A percentile compares a stretch with the other conserved stretches of the same genome.
Conservation (phyloP, 2,797 vertebrate species). For the Avahi laniger region DNA sequence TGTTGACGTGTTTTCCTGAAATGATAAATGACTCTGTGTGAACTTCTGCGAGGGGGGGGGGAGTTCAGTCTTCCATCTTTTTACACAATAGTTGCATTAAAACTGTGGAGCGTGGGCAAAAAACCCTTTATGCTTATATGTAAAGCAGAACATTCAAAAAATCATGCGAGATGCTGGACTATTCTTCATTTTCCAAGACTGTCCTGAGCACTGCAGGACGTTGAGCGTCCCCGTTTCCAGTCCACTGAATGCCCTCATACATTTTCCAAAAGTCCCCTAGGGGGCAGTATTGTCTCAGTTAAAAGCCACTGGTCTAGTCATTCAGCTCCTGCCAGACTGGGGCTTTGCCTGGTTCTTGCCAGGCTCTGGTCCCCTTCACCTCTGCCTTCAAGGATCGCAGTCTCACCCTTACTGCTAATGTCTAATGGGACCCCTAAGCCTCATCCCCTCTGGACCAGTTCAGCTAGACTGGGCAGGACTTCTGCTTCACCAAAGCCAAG, state of each 20-base stretch:
- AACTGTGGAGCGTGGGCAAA: not conserved
- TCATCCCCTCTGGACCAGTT: not conserved
- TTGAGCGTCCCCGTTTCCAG: not conserved
- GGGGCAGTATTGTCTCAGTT: constrained; percentile 67
- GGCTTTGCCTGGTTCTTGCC: not conserved
- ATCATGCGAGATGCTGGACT: not conserved
- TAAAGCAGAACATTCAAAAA: constrained; percentile 51
- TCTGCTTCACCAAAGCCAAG: not conserved
- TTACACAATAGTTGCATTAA: not conserved
- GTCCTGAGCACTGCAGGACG: not conserved
- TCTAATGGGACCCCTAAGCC: not conserved
- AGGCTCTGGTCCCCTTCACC: not conserved
- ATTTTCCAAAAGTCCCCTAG: constrained; percentile 56
- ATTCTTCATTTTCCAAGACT: constrained; percentile 36
- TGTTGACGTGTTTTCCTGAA: not conserved
- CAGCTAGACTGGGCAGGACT: not conserved
- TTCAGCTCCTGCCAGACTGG: not conserved
- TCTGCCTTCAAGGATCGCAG: not conserved
- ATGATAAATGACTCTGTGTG: not conserved
- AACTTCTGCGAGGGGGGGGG: not conserved
- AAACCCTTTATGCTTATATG: not conserved
- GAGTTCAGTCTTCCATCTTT: not conserved
- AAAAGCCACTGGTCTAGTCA: not conserved
- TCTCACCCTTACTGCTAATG: not conserved
- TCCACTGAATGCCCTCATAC: not conserved